Base-by-base conservation (phyloP, 2,797 vertebrate species). In the Macrochelys suwanniensis region DNA sequence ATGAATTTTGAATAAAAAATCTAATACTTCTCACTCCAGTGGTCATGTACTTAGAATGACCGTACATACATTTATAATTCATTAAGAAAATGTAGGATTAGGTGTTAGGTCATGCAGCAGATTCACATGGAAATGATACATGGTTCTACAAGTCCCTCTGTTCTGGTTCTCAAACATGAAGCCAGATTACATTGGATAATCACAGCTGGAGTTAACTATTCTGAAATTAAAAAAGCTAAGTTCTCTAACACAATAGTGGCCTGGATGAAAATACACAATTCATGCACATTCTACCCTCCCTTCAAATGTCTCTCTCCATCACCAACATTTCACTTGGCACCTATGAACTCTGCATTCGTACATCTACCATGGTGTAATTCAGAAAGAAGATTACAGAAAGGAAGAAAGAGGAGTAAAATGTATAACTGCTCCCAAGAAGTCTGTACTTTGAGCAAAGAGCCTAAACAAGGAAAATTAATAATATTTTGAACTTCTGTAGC, bases 191-290 rank as follows among this genome's bases (percentile, higher is more conserved):
- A 89, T 77, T 83, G 89, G 96, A 94, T 97, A 97, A 96, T 97
- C 94, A 97, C 90, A 96, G 95, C 94, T n/a, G 61, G 61, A 65
- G 61, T 65, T n/a, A 65, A 65, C 61, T n/a, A 15, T 96, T 97
- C 91, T 50, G 17, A 94, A 96, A 96, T 57, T 54, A 90, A 88
- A 95, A 96, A 97, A 96, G 95, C 94, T 96, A 96, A 94, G 95
- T 97, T 97, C 94, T 97, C 92, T 89, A 95, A 76, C 10, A 92
- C 93, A 92, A 97, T 89, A n/a, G 74, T 96, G 96, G 97, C 88
- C 92, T 93, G 96, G 94, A 37, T 61, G 90, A 97, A 94, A 97
- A 96, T 93, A 97, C 93, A 96, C 93, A 97, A 95, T n/a, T 96
- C 95, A 89, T 92, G 93, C 90, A 95, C 93, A 88, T 92, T 97